A percentile compares a stretch with the other conserved stretches of the same genome.
Evolutionary conservation across 2,888 invertebrate species (phyloP).

Genomic region (Heliconius cydno): DNA sequence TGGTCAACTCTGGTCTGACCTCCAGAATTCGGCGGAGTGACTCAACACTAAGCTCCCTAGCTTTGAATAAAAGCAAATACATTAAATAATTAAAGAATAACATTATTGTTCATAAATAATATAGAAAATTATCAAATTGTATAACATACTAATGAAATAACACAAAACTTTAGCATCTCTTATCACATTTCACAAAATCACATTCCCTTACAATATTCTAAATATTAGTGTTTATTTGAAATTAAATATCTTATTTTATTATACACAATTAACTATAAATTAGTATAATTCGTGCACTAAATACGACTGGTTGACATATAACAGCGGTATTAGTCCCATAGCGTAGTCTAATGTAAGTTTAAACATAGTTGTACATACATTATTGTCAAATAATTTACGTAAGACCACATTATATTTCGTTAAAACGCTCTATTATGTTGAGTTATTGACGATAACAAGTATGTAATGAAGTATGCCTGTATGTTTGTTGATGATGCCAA

Average conservation of each 20-base stretch:
- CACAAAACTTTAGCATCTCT: not conserved
- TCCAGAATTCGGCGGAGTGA: too few relatives aligned
- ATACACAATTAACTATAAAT: constrained; percentile 34
- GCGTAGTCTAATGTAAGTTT: constrained; percentile 41
- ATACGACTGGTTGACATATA: constrained; percentile 40
- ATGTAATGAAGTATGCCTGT: not conserved
- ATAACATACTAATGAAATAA: not conserved
- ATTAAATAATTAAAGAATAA: not conserved
- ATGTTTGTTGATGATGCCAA: not conserved
- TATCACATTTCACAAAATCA: not conserved
- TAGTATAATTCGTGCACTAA: constrained; percentile 38
- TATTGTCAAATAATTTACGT: constrained; percentile 33
- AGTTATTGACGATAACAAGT: not conserved
- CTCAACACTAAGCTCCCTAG: too few relatives aligned
- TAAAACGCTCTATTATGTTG: constrained; percentile 9
- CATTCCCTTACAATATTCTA: not conserved
- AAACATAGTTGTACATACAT: constrained; percentile 37
- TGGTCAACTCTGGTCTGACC: too few relatives aligned
- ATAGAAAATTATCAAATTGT: not conserved
- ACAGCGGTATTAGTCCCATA: constrained; percentile 43
- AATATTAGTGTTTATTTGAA: not conserved
- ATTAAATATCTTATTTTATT: constrained; percentile 20
- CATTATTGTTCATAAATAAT: not conserved
- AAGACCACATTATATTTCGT: constrained; percentile 22
- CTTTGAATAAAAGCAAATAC: too few relatives aligned